Evolutionary conservation across 2,797 vertebrate genomes (phyloP).

Genomic region (Neosilurus mollespiculum): DNA sequence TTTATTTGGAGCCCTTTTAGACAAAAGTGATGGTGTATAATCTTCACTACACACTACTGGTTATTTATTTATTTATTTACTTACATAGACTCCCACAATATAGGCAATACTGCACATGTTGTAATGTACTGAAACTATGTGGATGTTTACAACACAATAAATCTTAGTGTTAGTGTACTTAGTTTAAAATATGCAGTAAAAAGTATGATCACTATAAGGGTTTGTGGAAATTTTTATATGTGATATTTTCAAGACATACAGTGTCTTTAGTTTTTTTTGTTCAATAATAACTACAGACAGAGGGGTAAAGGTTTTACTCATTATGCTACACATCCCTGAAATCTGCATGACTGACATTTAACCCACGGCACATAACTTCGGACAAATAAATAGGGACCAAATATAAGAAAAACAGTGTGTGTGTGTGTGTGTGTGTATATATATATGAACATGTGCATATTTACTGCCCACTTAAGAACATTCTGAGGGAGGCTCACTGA

Average conservation of each 20-base stretch:
- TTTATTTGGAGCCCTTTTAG: too few relatives aligned
- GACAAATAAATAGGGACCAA: too few relatives aligned
- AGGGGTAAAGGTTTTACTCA: background rate
- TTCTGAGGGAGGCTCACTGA: conserved; percentile 16
- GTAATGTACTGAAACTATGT: background rate
- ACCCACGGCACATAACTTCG: background rate
- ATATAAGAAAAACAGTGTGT: background rate
- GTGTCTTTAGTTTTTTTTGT: background rate
- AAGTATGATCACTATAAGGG: background rate
- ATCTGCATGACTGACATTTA: background rate
- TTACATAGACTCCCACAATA: too few relatives aligned
- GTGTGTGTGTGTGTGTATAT: background rate
- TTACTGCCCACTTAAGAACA: conserved; percentile 24
- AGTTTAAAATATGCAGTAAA: background rate
- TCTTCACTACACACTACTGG: too few relatives aligned
- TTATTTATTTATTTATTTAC: too few relatives aligned
- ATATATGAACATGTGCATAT: background rate
- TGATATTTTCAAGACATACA: background rate
- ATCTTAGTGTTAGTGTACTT: background rate
- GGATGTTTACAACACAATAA: background rate
- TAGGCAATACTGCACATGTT: too few relatives aligned
- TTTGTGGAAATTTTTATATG: background rate
- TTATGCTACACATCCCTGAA: background rate
- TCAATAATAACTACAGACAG: background rate
- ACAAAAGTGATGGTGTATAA: too few relatives aligned